Evolutionary conservation across 2,797 vertebrate genomes (phyloP).

Genomic region (Acomys russatus): DNA sequence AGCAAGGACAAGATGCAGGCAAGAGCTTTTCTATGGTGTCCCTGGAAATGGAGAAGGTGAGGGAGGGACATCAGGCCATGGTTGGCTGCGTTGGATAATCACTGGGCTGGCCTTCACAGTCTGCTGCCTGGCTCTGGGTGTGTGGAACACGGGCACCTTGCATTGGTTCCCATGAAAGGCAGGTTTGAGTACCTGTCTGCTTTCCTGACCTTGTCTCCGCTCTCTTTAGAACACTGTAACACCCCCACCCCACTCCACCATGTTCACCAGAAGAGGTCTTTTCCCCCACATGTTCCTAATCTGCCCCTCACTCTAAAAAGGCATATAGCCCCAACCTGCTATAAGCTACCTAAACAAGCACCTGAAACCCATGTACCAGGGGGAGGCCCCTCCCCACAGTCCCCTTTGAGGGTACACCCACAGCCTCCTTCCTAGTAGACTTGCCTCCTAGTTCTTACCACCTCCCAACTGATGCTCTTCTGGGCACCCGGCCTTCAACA

Average conservation of each 20-base stretch:
- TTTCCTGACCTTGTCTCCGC: background rate
- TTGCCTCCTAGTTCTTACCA: background rate
- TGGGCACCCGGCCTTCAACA: background rate
- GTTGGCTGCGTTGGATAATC: accelerated
- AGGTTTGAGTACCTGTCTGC: background rate
- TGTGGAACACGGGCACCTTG: too few species aligned
- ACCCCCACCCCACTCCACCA: background rate
- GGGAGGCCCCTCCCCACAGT: too few species aligned
- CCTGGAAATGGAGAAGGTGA: background rate
- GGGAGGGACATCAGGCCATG: accelerated
- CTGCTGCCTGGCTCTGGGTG: too few species aligned
- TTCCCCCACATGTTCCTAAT: background rate
- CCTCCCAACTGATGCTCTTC: too few species aligned
- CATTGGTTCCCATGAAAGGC: background rate
- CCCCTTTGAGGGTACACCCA: background rate
- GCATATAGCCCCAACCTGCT: background rate
- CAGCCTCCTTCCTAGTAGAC: too few species aligned
- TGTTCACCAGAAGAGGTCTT: background rate
- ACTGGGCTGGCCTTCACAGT: background rate
- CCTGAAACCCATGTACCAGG: background rate
- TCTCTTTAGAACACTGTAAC: background rate
- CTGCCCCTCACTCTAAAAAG: background rate
- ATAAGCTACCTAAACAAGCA: background rate
- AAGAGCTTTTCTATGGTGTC: background rate
- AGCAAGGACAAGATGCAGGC: background rate